Evolutionary conservation across 30 jellyfish, hydroid and myxozoan species (phyloP).

Genomic region (Aurelia aurita): DNA sequence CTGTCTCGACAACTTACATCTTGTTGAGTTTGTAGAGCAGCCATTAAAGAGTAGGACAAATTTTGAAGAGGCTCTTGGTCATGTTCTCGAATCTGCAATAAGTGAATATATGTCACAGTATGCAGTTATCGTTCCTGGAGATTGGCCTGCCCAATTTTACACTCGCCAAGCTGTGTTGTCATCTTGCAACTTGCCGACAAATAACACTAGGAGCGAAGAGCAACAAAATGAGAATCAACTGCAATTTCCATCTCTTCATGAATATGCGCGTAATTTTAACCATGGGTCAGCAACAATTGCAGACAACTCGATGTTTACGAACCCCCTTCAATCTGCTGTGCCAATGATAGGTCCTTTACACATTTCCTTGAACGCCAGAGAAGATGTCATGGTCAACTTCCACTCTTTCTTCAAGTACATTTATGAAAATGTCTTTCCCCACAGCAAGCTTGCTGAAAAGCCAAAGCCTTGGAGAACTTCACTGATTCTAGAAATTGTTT

Average conservation of each 20-base stretch:
- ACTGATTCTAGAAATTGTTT: not conserved
- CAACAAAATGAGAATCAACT: not conserved
- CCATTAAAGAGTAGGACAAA: not conserved
- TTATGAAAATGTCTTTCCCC: no score
- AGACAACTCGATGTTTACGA: no score
- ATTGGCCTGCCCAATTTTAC: conserved; percentile 54
- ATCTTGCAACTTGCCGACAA: not conserved
- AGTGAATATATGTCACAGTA: not conserved
- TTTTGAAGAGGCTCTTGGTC: not conserved
- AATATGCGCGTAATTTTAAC: conserved; percentile 2
- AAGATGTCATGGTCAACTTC: conserved; percentile 2
- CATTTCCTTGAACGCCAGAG: conserved; percentile 33
- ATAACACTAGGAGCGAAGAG: not conserved
- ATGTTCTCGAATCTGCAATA: not conserved
- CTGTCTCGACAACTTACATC: conserved; percentile 8
- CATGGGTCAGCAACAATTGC: not conserved
- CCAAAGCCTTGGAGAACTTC: conserved; percentile 30
- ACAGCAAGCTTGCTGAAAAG: not conserved
- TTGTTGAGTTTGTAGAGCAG: conserved; percentile 1
- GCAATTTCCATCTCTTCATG: conserved; percentile 10
- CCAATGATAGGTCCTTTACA: not conserved
- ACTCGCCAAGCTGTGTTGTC: no score
- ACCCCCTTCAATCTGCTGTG: no score
- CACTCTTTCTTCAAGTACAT: not conserved
- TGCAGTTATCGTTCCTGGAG: conserved; percentile 18